Evolutionary conservation across 2,113 vertebrate genomes (phyloP).

Genomic region (Gymnocephalus cernua): DNA sequence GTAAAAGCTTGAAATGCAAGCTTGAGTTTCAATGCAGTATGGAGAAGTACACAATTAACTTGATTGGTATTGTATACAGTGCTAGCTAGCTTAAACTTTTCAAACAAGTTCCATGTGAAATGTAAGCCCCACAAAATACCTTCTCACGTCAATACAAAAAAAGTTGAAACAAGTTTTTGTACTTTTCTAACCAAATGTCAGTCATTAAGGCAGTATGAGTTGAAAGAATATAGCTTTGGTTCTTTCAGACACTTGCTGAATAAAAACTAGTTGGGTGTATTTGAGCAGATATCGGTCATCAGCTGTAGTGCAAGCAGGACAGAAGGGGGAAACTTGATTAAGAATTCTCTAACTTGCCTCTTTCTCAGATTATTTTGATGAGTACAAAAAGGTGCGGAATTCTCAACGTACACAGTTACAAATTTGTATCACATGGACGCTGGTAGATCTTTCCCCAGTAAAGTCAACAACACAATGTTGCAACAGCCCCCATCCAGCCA

Average conservation of each 20-base stretch:
- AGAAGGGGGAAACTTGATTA: not conserved
- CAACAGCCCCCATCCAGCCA: conserved; percentile 36
- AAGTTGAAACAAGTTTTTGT: not conserved
- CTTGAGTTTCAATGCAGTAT: conserved; percentile 16
- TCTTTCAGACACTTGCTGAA: conserved; percentile 50
- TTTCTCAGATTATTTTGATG: conserved; percentile 1
- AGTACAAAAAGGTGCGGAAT: conserved; percentile 43
- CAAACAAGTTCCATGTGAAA: not conserved
- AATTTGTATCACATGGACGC: conserved; percentile 20
- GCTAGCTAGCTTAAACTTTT: not conserved
- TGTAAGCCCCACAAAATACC: conserved; percentile 8
- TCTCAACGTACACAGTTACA: conserved; percentile 20
- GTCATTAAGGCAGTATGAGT: conserved; percentile 76
- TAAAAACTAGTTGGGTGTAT: conserved; percentile 19
- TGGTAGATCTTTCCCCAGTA: conserved; percentile 49
- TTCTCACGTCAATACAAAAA: conserved; percentile 8
- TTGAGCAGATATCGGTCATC: conserved; percentile 41
- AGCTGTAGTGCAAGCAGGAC: conserved; percentile 45
- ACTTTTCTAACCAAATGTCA: conserved; percentile 43
- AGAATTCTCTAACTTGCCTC: conserved; percentile 4
- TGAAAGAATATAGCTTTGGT: conserved; percentile 58
- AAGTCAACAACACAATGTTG: conserved; percentile 59
- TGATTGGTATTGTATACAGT: not conserved
- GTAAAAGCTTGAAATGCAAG: conserved; percentile 15
- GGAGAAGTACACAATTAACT: conserved; percentile 1